Base-by-base conservation (phyloP, 2,797 vertebrate species). In the Sparidentex hasta region DNA sequence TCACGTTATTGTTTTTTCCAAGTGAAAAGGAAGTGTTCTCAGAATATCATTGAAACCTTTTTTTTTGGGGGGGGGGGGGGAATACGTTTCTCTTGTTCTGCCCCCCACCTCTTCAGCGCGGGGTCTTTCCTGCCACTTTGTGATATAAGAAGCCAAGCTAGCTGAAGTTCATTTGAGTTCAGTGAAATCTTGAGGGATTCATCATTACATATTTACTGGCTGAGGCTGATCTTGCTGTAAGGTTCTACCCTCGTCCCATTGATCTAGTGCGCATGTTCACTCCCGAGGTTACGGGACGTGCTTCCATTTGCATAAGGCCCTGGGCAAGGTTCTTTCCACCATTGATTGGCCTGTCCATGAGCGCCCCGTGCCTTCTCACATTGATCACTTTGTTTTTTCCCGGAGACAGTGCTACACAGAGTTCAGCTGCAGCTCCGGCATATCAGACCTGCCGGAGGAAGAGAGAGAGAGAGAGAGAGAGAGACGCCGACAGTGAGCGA, bases 281-380 rank as follows among this genome's bases (percentile, higher is more conserved):
- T 98, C 97, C 96, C 91, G 92, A 94, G 97, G 95, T 97, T 99
- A 96, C 95, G 92, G 95, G 96, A 97, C 95, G 96, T 97, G 97
- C 95, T 95, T 96, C 96, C 96, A 98, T 99, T 99, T 99, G 97
- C 98, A 99, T 99, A 99, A 98, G 95, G 98, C 98, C 98, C 97
- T 98, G 97, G 98, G 98, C 98, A 99, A 99, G 98, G 98, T 99
- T 99, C 96, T 98, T 98, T 98, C 96, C 97, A 95, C 94, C 97
- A 99, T 99, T 99, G 98, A 99, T 99, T 98, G 97, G 96, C 96
- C 97, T 97, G 98, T 98, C 97, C 97, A 96, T 96, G 96, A 96
- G 96, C 97, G 96, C 95, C 97, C 97, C 94, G 96, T 97, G 96
- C 96, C 96, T 97, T 96, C 95, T 96, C 94, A 92, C 97, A 97